Evolutionary conservation across 2,113 vertebrate genomes (phyloP).

Genomic region (Neolamprologus tretocephalus): DNA sequence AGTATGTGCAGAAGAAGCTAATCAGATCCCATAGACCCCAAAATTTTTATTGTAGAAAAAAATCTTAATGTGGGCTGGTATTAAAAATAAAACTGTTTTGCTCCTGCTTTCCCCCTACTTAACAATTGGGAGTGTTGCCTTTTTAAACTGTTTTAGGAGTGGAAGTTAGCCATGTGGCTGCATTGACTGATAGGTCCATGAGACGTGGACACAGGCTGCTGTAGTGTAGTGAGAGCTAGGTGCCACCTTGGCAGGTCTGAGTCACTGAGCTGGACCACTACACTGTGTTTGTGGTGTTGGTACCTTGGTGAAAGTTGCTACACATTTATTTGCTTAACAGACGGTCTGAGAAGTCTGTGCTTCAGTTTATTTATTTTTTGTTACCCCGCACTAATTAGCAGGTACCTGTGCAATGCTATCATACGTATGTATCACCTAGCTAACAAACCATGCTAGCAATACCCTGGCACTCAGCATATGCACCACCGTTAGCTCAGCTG

Average conservation of each 20-base stretch:
- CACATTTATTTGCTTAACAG: neutral
- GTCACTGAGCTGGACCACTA: neutral
- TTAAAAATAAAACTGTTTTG: neutral
- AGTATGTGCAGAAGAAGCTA: neutral
- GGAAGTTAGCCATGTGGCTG: neutral
- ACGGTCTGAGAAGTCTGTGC: neutral
- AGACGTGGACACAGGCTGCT: neutral
- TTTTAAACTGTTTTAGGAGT: neutral
- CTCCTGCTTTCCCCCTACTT: neutral
- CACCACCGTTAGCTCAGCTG: neutral
- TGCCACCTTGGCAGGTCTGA: neutral
- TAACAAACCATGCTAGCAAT: neutral
- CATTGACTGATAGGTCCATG: neutral
- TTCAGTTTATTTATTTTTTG: neutral
- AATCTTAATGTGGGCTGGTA: neutral
- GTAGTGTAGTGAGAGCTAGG: neutral
- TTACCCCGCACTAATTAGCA: neutral
- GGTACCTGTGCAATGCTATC: neutral
- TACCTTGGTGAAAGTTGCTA: neutral
- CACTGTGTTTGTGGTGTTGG: neutral
- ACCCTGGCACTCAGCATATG: neutral
- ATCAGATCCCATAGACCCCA: neutral
- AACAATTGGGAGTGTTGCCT: neutral
- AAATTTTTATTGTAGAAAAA: neutral
- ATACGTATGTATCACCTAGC: neutral